Evolutionary conservation across 2,113 vertebrate genomes (phyloP).

Genomic region (Tachuris rubrigastra): DNA sequence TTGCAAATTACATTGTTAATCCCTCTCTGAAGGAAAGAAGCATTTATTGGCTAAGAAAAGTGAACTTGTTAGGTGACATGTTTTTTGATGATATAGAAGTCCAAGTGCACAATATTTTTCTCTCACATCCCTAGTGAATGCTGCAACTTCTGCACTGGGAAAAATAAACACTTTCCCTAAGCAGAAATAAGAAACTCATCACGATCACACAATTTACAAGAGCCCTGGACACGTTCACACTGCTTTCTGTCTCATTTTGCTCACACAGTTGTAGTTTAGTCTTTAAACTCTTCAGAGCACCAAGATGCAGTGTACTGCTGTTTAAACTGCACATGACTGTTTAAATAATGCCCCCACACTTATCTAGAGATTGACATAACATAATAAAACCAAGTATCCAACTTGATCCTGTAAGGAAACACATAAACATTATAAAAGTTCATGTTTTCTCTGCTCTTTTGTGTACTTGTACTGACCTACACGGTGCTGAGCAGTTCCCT

Average conservation of each 20-base stretch:
- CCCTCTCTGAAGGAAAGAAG: background rate
- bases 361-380: background rate
- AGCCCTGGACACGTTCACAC: background rate
- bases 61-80: background rate
- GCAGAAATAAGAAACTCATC: background rate
- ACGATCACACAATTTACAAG: background rate
- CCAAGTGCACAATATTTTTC: background rate
- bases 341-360: background rate
- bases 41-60: background rate
- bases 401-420: background rate
- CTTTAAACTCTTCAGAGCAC: background rate
- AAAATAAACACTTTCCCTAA: background rate
- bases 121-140: background rate
- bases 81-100: background rate
- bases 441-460: background rate
- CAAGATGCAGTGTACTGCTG: background rate
- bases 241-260: background rate
- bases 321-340: background rate
- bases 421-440: background rate
- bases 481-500: background rate
- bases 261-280: background rate
- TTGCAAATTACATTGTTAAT: constrained; percentile 36
- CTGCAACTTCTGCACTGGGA: background rate
- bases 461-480: background rate
- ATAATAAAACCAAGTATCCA: background rate